These are phyloP conservation scores for Myiozetetes cayanensis DNA, from an alignment of 2,113 vertebrate species.

Conservation along the genomic window DNA sequence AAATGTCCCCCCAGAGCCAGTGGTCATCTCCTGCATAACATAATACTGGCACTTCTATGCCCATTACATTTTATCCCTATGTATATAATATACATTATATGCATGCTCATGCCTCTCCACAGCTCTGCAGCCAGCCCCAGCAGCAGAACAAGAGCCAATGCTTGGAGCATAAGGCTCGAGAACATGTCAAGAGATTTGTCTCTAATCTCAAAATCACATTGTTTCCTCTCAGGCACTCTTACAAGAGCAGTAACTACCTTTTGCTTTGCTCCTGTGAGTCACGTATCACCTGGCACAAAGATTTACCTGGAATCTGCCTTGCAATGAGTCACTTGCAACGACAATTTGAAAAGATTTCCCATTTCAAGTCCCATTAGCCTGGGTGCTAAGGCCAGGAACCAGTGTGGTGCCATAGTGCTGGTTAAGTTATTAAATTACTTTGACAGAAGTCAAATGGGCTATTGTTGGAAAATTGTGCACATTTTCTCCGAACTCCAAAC, in stretches of 20 bases:
- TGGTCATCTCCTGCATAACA: fast-evolving
- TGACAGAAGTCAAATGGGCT: constrained; percentile 56
- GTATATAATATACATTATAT: too few species aligned
- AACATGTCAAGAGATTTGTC: not conserved
- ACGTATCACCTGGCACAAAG: constrained; percentile 2
- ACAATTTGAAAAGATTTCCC: constrained; percentile 46
- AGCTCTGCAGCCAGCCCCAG: not conserved
- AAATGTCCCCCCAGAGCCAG: not conserved
- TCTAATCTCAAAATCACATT: not conserved
- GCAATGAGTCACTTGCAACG: constrained; percentile 48
- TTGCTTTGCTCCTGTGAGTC: constrained; percentile 25
- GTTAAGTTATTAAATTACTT: constrained; percentile 59
- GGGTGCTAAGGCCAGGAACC: constrained; percentile 25
- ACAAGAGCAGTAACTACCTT: constrained; percentile 5
- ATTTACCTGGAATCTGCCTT: constrained; percentile 60
- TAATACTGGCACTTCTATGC: not conserved
- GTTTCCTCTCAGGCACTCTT: not conserved
- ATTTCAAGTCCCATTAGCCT: constrained; percentile 41
- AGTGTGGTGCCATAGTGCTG: constrained; percentile 1
- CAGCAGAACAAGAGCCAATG: not conserved
- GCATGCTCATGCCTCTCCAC: not conserved
- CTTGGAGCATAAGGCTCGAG: not conserved
- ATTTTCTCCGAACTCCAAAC: constrained; percentile 43
- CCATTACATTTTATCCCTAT: not conserved
- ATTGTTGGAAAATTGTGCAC: constrained; percentile 54